Percentiles rank a stretch among this genome's conserved stretches.
These are phyloP conservation scores for Nemopilema nomurai DNA, from an alignment of 30 jellyfish, hydroid and myxozoan species.

Conservation along the genomic window DNA sequence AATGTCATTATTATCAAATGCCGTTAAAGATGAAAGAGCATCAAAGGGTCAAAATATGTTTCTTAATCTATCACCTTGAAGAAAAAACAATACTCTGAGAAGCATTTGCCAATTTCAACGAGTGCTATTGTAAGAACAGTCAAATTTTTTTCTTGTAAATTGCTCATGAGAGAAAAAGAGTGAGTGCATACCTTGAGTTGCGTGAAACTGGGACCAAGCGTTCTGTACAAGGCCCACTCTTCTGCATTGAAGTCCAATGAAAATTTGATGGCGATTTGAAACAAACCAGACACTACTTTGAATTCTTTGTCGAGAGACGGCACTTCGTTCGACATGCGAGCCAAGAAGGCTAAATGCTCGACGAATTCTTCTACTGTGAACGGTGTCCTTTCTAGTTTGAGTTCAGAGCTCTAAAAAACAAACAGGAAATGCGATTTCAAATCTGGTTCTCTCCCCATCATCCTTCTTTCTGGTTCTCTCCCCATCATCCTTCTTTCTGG, in stretches of 20 bases:
- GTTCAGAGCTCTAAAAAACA: constrained; percentile 55
- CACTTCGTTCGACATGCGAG: constrained; percentile 55
- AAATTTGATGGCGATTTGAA: constrained; percentile 64
- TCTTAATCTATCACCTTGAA: no score
- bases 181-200: constrained; percentile 73
- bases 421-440: not conserved
- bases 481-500: no score
- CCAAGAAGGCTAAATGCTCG: constrained; percentile 69
- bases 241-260: constrained; percentile 63
- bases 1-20: no score
- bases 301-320: constrained; percentile 72
- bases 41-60: no score
- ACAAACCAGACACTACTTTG: constrained; percentile 54
- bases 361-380: constrained; percentile 77
- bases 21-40: no score
- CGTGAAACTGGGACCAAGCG: constrained; percentile 81
- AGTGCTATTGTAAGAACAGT: no score
- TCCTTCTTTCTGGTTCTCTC: no score
- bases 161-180: no score
- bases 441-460: no score
- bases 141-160: no score
- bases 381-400: constrained; percentile 57
- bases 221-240: constrained; percentile 80
- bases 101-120: no score
- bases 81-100: no score